phyloP scores from a whole-genome alignment of 2,113 vertebrate genomes.

The Xenopus laevis region DNA sequence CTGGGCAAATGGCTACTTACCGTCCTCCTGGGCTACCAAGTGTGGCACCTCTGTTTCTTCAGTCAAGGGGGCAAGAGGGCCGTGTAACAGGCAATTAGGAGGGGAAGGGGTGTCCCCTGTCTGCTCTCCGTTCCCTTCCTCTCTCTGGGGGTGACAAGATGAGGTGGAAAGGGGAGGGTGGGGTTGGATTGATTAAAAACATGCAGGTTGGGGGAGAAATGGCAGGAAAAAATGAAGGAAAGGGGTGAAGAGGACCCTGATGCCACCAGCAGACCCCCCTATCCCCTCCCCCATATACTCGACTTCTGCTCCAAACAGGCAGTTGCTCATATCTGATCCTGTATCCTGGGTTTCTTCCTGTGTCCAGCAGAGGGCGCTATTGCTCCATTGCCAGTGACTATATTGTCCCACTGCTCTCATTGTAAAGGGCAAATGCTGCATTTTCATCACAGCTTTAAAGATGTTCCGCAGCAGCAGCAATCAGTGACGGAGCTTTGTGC shows the following conservation, averaged over 20 bases:
- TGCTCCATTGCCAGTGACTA: too few species aligned
- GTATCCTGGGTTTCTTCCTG: too few species aligned
- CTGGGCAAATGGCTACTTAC: constrained; percentile 73
- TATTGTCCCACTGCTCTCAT: too few species aligned
- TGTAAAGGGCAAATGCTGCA: too few species aligned
- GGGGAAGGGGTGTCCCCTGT: constrained; percentile 41
- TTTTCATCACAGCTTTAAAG: too few species aligned
- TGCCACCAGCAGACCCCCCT: background rate
- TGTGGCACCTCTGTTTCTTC: constrained; percentile 74
- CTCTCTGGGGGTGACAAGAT: constrained; percentile 73
- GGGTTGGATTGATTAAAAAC: constrained; percentile 41
- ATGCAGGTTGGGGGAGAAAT: constrained; percentile 53
- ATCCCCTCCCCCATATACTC: too few species aligned
- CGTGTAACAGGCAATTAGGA: constrained; percentile 53
- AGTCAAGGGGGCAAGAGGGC: constrained; percentile 67
- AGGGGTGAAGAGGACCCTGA: background rate
- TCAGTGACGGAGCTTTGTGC: too few species aligned
- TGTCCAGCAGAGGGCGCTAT: too few species aligned
- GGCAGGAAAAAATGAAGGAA: constrained; percentile 1
- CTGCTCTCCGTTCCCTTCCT: constrained; percentile 76
- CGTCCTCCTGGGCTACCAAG: constrained; percentile 69
- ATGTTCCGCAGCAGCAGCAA: too few species aligned
- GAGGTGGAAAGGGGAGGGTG: constrained; percentile 45
- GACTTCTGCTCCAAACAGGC: too few species aligned
- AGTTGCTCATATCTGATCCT: too few species aligned